Conservation (phyloP, 2,888 invertebrate species). For the Globia sparganii region DNA sequence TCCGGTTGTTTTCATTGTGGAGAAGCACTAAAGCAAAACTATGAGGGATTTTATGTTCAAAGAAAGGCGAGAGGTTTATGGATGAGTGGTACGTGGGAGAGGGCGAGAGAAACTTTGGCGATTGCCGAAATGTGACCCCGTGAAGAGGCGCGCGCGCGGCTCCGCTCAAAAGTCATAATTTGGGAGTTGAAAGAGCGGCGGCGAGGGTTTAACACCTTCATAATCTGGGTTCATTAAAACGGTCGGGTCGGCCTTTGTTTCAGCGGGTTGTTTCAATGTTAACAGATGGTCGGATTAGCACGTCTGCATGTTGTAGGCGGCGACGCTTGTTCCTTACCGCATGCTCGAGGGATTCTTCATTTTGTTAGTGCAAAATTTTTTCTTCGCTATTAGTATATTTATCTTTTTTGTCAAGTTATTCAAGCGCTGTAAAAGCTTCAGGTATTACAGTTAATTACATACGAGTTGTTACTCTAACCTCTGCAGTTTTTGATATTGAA, state of each 20-base stretch:
- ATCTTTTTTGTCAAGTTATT: neutral
- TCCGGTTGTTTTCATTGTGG: slow-evolving; percentile 69
- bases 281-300: slow-evolving; percentile 89
- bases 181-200: slow-evolving; percentile 89
- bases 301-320: slow-evolving; percentile 79
- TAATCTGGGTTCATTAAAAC: slow-evolving; percentile 90
- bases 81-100: slow-evolving; percentile 74
- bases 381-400: slow-evolving; percentile 10
- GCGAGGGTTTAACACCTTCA: slow-evolving; percentile 89
- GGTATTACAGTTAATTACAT: neutral
- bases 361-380: slow-evolving; percentile 51
- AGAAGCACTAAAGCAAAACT: slow-evolving; percentile 76
- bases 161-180: slow-evolving; percentile 87
- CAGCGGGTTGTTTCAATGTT: slow-evolving; percentile 87
- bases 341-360: slow-evolving; percentile 65
- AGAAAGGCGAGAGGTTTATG: slow-evolving; percentile 84
- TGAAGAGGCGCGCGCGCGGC: slow-evolving; percentile 81
- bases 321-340: slow-evolving; percentile 70
- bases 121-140: slow-evolving; percentile 88
- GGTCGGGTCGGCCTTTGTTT: slow-evolving; percentile 88
- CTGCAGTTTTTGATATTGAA: neutral
- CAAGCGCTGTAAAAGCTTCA: neutral
- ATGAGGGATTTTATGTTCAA: slow-evolving; percentile 80
- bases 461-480: neutral
- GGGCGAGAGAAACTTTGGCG: slow-evolving; percentile 77